Evolutionary conservation across 2,888 invertebrate genomes (phyloP).

Genomic region (Plagodis pulveraria): DNA sequence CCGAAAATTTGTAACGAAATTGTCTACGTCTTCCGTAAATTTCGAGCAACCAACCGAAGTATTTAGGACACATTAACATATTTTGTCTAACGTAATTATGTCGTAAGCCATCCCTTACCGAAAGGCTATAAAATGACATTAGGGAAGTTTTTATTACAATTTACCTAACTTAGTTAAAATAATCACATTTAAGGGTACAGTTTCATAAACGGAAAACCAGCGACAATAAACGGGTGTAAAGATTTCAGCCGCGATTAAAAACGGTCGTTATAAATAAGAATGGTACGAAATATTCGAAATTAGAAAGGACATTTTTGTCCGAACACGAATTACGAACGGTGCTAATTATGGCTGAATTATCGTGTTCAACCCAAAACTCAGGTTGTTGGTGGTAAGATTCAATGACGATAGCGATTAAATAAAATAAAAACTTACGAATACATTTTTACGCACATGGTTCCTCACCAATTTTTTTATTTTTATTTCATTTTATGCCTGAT

Average conservation of each 20-base stretch:
- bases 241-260: constrained; percentile 63
- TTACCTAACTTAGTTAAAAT: constrained; percentile 27
- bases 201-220: constrained; percentile 30
- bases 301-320: constrained; percentile 73
- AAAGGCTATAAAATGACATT: constrained; percentile 21
- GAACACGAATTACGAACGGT: constrained; percentile 72
- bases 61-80: constrained; percentile 21
- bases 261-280: constrained; percentile 66
- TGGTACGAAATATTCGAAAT: constrained; percentile 60
- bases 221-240: constrained; percentile 43
- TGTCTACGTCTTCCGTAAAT: constrained; percentile 1
- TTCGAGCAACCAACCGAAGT: constrained; percentile 1
- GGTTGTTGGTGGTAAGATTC: constrained; percentile 29
- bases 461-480: too few relatives aligned
- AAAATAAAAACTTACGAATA: too few relatives aligned
- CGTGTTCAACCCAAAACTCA: constrained; percentile 57
- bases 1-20: not conserved
- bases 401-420: constrained; percentile 31
- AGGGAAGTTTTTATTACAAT: constrained; percentile 33
- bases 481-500: too few relatives aligned
- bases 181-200: constrained; percentile 33
- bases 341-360: constrained; percentile 81
- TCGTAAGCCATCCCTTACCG: constrained; percentile 11
- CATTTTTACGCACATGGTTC: too few relatives aligned
- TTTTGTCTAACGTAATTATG: constrained; percentile 21